Conservation (phyloP, 2,888 invertebrate species). For the Euzophera pinguis region DNA sequence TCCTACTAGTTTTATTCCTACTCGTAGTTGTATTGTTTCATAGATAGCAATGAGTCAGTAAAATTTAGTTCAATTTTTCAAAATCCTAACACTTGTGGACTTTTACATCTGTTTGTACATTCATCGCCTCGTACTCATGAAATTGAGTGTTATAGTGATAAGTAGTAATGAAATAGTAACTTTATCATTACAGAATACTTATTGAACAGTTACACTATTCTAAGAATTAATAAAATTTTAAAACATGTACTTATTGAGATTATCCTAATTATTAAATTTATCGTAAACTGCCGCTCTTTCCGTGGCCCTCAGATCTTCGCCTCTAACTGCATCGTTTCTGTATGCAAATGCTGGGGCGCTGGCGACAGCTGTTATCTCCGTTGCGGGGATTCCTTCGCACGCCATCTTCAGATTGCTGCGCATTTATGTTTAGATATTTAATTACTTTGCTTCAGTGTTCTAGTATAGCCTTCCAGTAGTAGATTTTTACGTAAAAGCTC, state of each 20-base stretch:
- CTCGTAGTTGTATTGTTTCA: too few species aligned
- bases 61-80: too few species aligned
- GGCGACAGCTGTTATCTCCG: slow-evolving; percentile 13
- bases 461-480: background rate
- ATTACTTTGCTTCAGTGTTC: background rate
- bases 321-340: slow-evolving; percentile 10
- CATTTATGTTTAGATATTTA: background rate
- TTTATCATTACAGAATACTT: too few species aligned
- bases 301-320: background rate
- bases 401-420: background rate
- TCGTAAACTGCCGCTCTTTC: background rate
- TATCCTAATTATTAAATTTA: background rate
- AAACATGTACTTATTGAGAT: background rate
- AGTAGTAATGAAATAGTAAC: too few species aligned
- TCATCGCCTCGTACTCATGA: too few species aligned
- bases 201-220: too few species aligned
- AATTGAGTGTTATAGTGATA: too few species aligned
- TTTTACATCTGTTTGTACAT: too few species aligned
- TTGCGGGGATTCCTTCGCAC: background rate
- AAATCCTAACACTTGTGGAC: too few species aligned
- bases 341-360: slow-evolving; percentile 10
- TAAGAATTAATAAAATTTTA: too few species aligned
- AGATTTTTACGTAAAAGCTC: background rate
- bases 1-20: too few species aligned
- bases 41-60: too few species aligned